Evolutionary conservation across 2,797 vertebrate species (phyloP).

Genomic region (Pristis pectinata): DNA sequence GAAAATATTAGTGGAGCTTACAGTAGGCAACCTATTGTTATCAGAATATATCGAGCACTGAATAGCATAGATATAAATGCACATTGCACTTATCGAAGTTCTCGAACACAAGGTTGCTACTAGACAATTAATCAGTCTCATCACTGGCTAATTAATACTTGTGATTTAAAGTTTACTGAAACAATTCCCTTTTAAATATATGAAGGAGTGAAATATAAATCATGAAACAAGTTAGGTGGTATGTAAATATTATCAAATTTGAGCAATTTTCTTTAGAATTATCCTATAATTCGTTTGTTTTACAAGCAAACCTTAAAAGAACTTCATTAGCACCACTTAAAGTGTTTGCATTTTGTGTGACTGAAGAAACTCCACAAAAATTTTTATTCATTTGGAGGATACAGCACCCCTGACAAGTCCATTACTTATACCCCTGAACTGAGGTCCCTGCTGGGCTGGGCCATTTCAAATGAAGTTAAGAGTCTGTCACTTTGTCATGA

Average conservation of each 20-base stretch:
- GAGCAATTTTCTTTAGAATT: not conserved
- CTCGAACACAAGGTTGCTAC: not conserved
- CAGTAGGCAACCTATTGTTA: not conserved
- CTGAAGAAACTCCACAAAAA: not conserved
- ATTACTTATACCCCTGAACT: too few relatives aligned
- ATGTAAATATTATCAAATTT: not conserved
- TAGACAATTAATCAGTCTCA: not conserved
- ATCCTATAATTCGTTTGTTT: not conserved
- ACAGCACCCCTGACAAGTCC: too few relatives aligned
- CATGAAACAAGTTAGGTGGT: not conserved
- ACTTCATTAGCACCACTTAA: not conserved
- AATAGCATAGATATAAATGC: not conserved
- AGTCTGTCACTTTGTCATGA: too few relatives aligned
- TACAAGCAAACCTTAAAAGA: not conserved
- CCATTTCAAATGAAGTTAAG: too few relatives aligned
- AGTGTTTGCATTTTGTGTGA: not conserved
- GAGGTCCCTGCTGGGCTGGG: too few relatives aligned
- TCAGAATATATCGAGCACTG: not conserved
- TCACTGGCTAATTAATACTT: not conserved
- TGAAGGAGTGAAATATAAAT: not conserved
- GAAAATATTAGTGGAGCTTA: not conserved
- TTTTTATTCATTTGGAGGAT: too few relatives aligned
- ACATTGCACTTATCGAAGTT: not conserved
- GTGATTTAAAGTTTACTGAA: constrained; percentile 4
- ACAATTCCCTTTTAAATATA: not conserved